These are phyloP conservation scores for Drosophila incognita DNA, from an alignment of 2,888 invertebrate species.

Conservation along the genomic window DNA sequence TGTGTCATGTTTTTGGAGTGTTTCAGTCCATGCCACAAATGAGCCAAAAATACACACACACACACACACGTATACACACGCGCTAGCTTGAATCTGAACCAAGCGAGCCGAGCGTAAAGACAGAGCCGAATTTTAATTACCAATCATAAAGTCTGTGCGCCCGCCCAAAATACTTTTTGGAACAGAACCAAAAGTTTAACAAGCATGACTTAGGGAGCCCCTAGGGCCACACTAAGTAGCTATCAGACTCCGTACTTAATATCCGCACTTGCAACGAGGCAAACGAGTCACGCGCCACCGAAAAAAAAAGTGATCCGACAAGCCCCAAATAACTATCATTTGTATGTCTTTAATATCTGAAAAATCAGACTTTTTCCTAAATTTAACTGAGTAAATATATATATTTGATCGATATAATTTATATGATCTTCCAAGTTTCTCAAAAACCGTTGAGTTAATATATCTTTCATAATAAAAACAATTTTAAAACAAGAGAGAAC, in stretches of 20 bases:
- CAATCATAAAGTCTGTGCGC: slow-evolving; percentile 53
- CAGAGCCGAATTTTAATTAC: slow-evolving; percentile 62
- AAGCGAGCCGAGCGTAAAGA: slow-evolving; percentile 56
- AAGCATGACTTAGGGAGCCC: slow-evolving; percentile 62
- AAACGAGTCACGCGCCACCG: slow-evolving; percentile 40
- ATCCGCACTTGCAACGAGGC: slow-evolving; percentile 1
- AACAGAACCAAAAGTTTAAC: slow-evolving; percentile 77
- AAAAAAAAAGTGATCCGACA: slow-evolving; percentile 14
- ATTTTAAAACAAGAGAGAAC: background rate
- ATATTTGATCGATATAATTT: background rate
- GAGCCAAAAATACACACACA: slow-evolving; percentile 13
- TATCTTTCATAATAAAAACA: background rate
- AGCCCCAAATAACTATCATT: slow-evolving; percentile 27
- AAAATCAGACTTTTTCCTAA: background rate
- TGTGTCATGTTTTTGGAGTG: slow-evolving; percentile 57
- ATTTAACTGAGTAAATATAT: background rate
- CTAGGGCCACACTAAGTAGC: slow-evolving; percentile 10
- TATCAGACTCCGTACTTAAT: slow-evolving; percentile 3
- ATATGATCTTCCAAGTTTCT: background rate
- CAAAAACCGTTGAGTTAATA: background rate
- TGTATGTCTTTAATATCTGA: background rate
- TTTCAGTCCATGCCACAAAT: slow-evolving; percentile 36
- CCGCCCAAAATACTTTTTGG: slow-evolving; percentile 75
- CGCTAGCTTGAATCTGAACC: slow-evolving; percentile 3
- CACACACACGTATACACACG: background rate